Evolutionary conservation across 2,113 vertebrate species (phyloP), one percentile per base, ranked within the genome.

Genomic region (Micronycteris hirsuta): DNA sequence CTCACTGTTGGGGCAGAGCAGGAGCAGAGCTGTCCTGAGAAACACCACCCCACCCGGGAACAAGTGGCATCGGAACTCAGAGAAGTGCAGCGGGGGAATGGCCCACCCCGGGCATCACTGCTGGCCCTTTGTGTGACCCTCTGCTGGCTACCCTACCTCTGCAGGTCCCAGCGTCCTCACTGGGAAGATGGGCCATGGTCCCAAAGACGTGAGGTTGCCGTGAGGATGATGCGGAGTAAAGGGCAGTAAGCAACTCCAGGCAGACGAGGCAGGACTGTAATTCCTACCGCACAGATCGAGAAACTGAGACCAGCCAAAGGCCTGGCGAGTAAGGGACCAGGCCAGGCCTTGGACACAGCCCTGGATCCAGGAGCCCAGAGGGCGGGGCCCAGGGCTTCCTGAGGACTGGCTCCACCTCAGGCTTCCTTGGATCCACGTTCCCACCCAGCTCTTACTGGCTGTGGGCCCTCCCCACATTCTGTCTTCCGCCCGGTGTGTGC

Each of bases 61-160:
- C 10, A 41, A 22, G 43, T 17, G 3, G 33, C 24, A 38, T 26
- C 0, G 3, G 47, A 47, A 33, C 76, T 63, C 49, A 28, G 15
- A 83, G 38, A 52, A 24, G n/a, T 20, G 17, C 0, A 0, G 7
- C 38, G 13, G 33, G 28, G 45, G 31, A 12, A 43, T 0, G 16
- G 8, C 20, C 19, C 41, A n/a, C 70, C n/a, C 41, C 2, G 13
- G 43, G 78, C 17, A 38, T 56, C 20, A 19, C 26, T 8, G 36
- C 77, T 41, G 43, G 19, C 33, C 28, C 54, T 33, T 20, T 31
- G 49, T 26, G 26, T 26, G 61, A 71, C 43, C 41, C 10, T 80
- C 45, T 9, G 7, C 65, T 78, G 24, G 67, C 61, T 31, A 28
- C n/a, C 33, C 76, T 83, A 19, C 17, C 67, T 89, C 85, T 73